Percentiles rank a stretch among this genome's conserved stretches.
These are phyloP conservation scores for Yasuhikotakia modesta DNA, from an alignment of 2,797 vertebrate species.

Conservation along the genomic window DNA sequence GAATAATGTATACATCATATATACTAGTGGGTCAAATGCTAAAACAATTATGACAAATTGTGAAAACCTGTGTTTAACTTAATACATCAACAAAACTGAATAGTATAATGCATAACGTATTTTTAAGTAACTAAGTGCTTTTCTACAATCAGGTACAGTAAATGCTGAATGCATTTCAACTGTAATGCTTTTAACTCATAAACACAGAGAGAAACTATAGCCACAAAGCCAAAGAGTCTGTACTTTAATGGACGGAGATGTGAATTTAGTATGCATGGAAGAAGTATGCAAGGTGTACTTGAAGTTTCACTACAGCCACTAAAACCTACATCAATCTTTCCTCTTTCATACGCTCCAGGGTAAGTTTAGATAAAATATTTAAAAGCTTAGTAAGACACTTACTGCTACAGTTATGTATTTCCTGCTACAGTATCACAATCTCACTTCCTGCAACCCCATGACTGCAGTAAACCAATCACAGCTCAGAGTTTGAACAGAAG, in stretches of 20 bases:
- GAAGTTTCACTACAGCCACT: background rate
- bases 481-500: conserved; percentile 26
- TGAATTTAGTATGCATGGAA: background rate
- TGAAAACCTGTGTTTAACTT: background rate
- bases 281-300: background rate
- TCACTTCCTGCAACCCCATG: background rate
- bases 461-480: conserved; percentile 32
- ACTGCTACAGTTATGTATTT: too few relatives aligned
- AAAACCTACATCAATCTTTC: background rate
- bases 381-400: background rate
- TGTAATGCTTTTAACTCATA: background rate
- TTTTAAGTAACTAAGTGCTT: background rate
- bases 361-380: background rate
- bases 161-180: background rate
- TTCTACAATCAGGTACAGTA: background rate
- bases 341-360: background rate
- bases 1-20: too few relatives aligned
- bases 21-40: too few relatives aligned
- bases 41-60: too few relatives aligned
- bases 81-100: background rate
- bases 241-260: background rate
- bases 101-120: background rate
- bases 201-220: conserved; percentile 1
- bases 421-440: background rate
- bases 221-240: background rate